Percentiles rank a stretch among this genome's conserved stretches.
Conservation (phyloP, 2,797 vertebrate genomes). For the Gastrophryne carolinensis region DNA sequence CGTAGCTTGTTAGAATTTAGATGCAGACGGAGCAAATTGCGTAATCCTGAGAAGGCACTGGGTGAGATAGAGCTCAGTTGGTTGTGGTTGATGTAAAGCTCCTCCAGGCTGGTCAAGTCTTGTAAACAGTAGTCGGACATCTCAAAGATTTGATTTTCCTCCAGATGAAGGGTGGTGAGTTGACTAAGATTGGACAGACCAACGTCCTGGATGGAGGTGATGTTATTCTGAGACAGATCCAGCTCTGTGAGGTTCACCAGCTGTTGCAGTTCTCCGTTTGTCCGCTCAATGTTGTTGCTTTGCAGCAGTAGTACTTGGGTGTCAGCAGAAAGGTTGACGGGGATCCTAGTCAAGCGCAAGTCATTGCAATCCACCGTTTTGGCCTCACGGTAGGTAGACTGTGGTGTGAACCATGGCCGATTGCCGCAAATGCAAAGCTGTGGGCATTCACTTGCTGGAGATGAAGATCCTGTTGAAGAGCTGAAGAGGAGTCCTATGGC, state of each 20-base stretch:
- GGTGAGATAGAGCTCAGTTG: constrained; percentile 89
- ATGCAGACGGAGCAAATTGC: constrained; percentile 88
- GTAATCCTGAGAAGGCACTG: constrained; percentile 88
- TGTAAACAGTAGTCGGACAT: constrained; percentile 92
- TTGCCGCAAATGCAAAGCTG: constrained; percentile 95
- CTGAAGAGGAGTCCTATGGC: constrained; percentile 73
- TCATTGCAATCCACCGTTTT: constrained; percentile 97
- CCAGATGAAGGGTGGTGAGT: constrained; percentile 92
- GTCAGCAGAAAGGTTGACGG: constrained; percentile 89
- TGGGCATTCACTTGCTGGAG: constrained; percentile 83
- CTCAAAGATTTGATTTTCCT: constrained; percentile 92
- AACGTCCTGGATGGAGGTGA: constrained; percentile 86
- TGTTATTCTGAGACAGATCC: constrained; percentile 96
- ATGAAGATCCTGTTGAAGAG: constrained; percentile 72
- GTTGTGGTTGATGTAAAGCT: constrained; percentile 97
- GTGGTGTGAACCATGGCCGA: constrained; percentile 95
- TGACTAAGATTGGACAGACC: constrained; percentile 90
- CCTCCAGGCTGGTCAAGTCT: constrained; percentile 89
- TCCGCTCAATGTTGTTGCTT: constrained; percentile 93
- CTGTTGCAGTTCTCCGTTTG: constrained; percentile 86
- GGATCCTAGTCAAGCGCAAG: constrained; percentile 87
- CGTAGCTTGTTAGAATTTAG: constrained; percentile 93
- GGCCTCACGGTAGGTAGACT: constrained; percentile 96
- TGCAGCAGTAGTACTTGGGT: constrained; percentile 95
- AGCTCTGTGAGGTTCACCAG: constrained; percentile 93